Conservation (phyloP, 2,797 vertebrate genomes). For the Buceros bicornis region DNA sequence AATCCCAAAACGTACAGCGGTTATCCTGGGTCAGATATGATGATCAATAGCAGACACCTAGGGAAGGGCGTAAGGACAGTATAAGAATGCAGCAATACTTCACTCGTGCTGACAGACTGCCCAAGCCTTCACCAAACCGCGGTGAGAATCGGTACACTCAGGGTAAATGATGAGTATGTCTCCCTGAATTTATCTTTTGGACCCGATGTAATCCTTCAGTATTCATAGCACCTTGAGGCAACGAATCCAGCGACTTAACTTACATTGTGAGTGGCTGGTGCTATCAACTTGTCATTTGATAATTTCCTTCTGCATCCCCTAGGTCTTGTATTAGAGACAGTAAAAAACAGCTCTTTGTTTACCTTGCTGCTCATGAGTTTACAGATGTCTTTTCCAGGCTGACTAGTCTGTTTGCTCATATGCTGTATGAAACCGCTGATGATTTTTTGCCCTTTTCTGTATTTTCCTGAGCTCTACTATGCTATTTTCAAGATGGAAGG, state of each 20-base stretch:
- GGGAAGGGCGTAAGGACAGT: background rate
- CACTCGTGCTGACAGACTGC: background rate
- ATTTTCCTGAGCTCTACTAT: background rate
- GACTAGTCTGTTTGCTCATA: background rate
- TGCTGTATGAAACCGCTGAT: background rate
- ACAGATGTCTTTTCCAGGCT: background rate
- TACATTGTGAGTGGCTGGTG: background rate
- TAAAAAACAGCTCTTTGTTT: background rate
- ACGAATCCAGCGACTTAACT: background rate
- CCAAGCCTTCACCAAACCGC: background rate
- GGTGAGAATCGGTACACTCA: fast-evolving
- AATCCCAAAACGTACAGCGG: background rate
- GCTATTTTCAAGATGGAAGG: background rate
- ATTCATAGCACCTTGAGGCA: background rate
- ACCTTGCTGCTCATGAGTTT: background rate
- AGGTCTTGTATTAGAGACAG: background rate
- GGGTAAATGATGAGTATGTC: background rate
- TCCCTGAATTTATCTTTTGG: background rate
- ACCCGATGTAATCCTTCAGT: background rate
- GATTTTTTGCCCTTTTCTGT: background rate
- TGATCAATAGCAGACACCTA: background rate
- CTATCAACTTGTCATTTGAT: background rate
- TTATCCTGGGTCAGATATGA: background rate
- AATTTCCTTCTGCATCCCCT: background rate
- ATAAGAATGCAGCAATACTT: background rate